Evolutionary conservation across 2,888 invertebrate species (phyloP).

Genomic region (Clitarchus hookeri): DNA sequence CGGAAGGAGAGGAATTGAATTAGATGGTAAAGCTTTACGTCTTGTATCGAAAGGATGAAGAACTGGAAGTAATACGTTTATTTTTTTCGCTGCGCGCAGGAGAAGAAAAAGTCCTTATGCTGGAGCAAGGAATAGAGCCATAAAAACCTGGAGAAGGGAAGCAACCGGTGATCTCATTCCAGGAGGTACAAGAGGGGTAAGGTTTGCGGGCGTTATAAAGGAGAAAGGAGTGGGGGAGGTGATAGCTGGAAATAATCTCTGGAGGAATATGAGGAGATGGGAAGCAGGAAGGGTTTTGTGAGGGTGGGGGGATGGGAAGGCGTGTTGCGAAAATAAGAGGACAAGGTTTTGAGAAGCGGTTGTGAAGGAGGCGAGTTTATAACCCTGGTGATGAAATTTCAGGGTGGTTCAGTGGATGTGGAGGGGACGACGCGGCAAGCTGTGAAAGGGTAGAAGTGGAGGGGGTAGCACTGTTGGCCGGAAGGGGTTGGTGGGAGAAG

Average conservation of each 20-base stretch:
- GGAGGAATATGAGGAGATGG: slow-evolving; percentile 14
- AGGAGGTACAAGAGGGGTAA: not conserved
- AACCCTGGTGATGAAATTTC: slow-evolving; percentile 5
- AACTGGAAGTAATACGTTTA: slow-evolving; percentile 5
- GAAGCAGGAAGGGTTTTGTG: not conserved
- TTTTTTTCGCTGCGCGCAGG: not conserved
- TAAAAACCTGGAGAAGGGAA: not conserved
- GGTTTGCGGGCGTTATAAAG: not conserved
- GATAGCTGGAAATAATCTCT: slow-evolving; percentile 8
- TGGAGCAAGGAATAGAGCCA: not conserved
- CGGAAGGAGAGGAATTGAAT: not conserved
- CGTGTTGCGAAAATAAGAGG: slow-evolving; percentile 9
- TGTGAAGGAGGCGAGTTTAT: slow-evolving; percentile 7
- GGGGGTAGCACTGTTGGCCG: not conserved
- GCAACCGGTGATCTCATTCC: not conserved
- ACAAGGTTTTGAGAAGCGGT: slow-evolving; percentile 14
- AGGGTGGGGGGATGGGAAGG: not conserved
- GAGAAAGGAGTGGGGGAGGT: not conserved
- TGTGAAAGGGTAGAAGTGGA: not conserved
- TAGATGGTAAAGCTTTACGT: slow-evolving; percentile 3
- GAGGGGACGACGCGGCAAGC: not conserved
- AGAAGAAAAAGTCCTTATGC: not conserved
- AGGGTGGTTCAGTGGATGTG: not conserved
- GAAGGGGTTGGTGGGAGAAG: not conserved
- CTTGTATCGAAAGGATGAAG: slow-evolving; percentile 3